Conservation (phyloP, 2,888 invertebrate species). For the Xiphydria camelus region DNA sequence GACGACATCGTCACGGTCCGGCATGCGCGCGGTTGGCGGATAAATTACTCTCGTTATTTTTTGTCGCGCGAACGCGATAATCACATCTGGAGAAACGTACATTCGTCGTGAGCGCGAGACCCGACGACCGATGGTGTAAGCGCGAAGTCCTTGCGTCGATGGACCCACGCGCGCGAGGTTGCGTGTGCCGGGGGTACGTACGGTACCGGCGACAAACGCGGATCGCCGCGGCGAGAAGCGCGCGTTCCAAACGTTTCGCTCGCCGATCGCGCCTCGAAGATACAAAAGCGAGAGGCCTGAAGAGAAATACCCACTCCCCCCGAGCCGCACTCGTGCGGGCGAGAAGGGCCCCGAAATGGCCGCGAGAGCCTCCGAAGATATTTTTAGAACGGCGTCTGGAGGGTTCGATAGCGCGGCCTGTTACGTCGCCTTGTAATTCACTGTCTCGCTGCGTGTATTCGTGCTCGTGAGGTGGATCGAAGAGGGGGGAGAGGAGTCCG, state of each 20-base stretch:
- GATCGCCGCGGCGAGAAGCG: no score
- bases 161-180: no score
- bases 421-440: slow-evolving; percentile 14
- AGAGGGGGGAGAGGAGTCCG: slow-evolving; percentile 33
- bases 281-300: no score
- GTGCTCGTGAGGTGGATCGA: background rate
- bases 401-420: slow-evolving; percentile 12
- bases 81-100: slow-evolving; percentile 35
- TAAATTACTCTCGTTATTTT: slow-evolving; percentile 34
- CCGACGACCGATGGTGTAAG: background rate
- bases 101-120: slow-evolving; percentile 12
- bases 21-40: slow-evolving; percentile 23
- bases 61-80: no score
- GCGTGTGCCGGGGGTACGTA: no score
- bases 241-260: no score
- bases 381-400: slow-evolving; percentile 10
- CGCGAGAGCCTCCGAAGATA: slow-evolving; percentile 3
- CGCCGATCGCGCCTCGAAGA: no score
- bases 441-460: slow-evolving; percentile 4
- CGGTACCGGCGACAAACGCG: no score
- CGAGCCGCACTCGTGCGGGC: no score
- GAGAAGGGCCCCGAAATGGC: background rate
- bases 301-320: no score
- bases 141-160: no score
- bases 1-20: no score